Evolutionary conservation across 2,797 vertebrate species (phyloP).

Genomic region (Rhabdomys pumilio): DNA sequence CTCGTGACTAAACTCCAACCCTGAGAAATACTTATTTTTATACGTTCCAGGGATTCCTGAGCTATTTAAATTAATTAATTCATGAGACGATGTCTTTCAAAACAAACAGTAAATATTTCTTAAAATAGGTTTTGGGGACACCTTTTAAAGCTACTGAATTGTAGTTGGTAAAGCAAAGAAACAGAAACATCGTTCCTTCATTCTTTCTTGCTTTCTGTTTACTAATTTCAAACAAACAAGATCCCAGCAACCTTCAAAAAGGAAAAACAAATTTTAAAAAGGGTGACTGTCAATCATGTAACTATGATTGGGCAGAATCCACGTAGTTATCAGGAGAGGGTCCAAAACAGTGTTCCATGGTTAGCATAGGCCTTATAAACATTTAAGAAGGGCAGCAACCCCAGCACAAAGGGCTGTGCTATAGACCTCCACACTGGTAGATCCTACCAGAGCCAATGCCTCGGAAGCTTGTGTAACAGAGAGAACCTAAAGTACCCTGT

Average conservation of each 20-base stretch:
- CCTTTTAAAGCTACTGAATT: neutral
- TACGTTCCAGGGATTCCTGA: neutral
- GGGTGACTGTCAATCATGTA: neutral
- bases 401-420: conserved; percentile 62
- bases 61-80: conserved; percentile 30
- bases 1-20: neutral
- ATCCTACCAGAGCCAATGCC: neutral
- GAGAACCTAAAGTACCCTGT: neutral
- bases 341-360: conserved; percentile 33
- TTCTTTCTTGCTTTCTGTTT: conserved; percentile 5
- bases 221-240: neutral
- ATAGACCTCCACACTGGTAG: neutral
- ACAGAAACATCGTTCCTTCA: neutral
- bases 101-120: conserved; percentile 42
- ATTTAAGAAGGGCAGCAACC: neutral
- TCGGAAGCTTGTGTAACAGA: neutral
- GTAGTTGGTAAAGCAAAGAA: conserved; percentile 1
- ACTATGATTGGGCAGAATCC: conserved; percentile 62
- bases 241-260: neutral
- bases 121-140: conserved; percentile 26
- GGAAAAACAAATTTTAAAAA: neutral
- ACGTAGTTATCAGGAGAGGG: neutral
- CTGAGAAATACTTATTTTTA: conserved; percentile 42
- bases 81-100: conserved; percentile 35
- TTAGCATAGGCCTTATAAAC: neutral